These are phyloP conservation scores for Oxystoma pomonae DNA, from an alignment of 2,888 invertebrate genomes.

Conservation along the genomic window DNA sequence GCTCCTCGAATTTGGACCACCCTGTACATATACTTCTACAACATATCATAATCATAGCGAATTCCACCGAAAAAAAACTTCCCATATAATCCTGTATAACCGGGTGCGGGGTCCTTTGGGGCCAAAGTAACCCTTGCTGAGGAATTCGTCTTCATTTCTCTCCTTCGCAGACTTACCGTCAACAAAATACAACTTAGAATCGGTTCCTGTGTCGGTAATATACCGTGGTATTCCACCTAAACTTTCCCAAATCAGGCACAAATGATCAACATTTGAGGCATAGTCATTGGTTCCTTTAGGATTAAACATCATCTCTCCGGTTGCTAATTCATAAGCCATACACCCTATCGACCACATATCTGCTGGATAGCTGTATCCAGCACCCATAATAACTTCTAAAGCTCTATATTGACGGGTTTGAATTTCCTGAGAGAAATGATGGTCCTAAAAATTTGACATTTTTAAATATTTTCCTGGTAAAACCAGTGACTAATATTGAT, in stretches of 20 bases:
- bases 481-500: too few relatives aligned
- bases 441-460: constrained; percentile 57
- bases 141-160: too few relatives aligned
- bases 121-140: too few relatives aligned
- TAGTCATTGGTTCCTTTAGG: constrained; percentile 68
- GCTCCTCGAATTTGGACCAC: too few relatives aligned
- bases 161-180: constrained; percentile 34
- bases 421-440: constrained; percentile 69
- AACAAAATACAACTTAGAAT: constrained; percentile 51
- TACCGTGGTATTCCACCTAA: constrained; percentile 72
- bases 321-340: constrained; percentile 80
- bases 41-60: too few relatives aligned
- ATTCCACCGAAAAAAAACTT: too few relatives aligned
- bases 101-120: too few relatives aligned
- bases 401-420: constrained; percentile 82
- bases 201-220: constrained; percentile 69
- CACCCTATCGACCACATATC: constrained; percentile 87
- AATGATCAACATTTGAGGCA: constrained; percentile 77
- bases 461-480: too few relatives aligned
- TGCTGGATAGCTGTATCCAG: constrained; percentile 73
- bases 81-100: too few relatives aligned
- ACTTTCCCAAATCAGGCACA: constrained; percentile 80
- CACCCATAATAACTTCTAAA: constrained; percentile 73
- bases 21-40: too few relatives aligned
- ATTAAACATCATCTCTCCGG: constrained; percentile 85